Evolutionary conservation across 2,888 invertebrate genomes (phyloP).

Genomic region (Drosophila hamatofila): DNA sequence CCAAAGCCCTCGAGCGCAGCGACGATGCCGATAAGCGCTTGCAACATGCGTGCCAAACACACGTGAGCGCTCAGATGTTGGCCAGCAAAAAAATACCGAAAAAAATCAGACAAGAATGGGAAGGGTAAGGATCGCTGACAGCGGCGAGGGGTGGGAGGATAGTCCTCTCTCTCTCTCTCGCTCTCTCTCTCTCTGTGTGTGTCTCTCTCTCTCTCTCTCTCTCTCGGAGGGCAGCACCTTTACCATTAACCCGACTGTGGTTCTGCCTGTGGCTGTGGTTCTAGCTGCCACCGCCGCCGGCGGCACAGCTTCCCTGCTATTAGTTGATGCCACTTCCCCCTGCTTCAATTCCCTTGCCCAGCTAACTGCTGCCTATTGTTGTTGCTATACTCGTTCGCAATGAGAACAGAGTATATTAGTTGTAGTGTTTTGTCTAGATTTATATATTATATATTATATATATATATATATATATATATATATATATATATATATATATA

Average conservation of each 20-base stretch:
- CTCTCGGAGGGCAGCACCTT: conserved; percentile 63
- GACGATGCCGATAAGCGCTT: conserved; percentile 71
- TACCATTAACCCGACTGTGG: conserved; percentile 73
- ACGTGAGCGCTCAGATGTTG: conserved; percentile 54
- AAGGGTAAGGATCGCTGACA: neutral
- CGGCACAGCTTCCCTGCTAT: conserved; percentile 65
- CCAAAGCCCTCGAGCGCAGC: conserved; percentile 27
- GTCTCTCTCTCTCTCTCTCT: neutral
- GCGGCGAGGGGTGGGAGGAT: neutral
- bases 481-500: no score
- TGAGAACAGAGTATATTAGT: neutral
- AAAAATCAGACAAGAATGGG: conserved; percentile 1
- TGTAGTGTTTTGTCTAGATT: no score
- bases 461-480: no score
- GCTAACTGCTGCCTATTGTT: neutral
- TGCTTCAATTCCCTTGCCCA: neutral
- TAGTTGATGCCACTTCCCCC: conserved; percentile 63
- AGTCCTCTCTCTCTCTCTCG: neutral
- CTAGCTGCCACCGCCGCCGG: conserved; percentile 21
- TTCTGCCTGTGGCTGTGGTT: conserved; percentile 19
- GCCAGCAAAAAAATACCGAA: conserved; percentile 31
- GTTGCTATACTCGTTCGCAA: neutral
- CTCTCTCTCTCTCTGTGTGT: neutral
- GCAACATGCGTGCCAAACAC: conserved; percentile 77
- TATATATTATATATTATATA: no score